phyloP scores from a whole-genome alignment of 2,797 vertebrate species.

The Peromyscus attwateri region DNA sequence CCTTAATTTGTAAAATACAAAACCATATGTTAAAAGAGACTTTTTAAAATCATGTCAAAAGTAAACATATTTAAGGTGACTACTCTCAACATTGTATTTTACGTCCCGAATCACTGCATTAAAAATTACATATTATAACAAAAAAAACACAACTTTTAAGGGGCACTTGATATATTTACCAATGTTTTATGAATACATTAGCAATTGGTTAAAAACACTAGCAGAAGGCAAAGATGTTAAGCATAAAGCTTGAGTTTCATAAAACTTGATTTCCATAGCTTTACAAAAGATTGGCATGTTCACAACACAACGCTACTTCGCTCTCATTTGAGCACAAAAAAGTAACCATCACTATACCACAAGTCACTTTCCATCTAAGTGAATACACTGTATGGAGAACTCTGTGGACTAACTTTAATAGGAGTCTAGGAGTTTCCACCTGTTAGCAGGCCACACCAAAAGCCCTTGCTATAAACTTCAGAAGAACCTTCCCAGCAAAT shows the following conservation, averaged over 20 bases:
- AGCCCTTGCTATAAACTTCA: constrained; percentile 15
- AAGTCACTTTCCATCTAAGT: constrained; percentile 1
- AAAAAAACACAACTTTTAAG: not conserved
- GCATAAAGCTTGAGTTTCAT: not conserved
- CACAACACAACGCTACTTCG: not conserved
- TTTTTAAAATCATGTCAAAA: constrained; percentile 43
- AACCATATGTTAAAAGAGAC: not conserved
- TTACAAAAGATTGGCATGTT: not conserved
- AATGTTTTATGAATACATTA: constrained; percentile 15
- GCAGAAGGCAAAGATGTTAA: constrained; percentile 53
- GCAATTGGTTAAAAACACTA: constrained; percentile 18
- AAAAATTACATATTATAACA: constrained; percentile 30
- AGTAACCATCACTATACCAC: not conserved
- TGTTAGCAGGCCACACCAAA: not conserved
- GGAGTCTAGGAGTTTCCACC: not conserved
- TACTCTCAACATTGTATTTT: not conserved
- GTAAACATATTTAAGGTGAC: not conserved
- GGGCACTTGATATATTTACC: constrained; percentile 6
- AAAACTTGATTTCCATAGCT: not conserved
- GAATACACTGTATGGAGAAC: not conserved
- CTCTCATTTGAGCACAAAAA: constrained; percentile 11
- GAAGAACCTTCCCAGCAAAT: constrained; percentile 57
- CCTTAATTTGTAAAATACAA: constrained; percentile 45
- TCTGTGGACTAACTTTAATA: not conserved
- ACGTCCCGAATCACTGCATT: not conserved